A percentile compares a stretch with the other conserved stretches of the same genome.
Evolutionary conservation across 2,888 invertebrate genomes (phyloP).

Genomic region (Smittia aterrima): DNA sequence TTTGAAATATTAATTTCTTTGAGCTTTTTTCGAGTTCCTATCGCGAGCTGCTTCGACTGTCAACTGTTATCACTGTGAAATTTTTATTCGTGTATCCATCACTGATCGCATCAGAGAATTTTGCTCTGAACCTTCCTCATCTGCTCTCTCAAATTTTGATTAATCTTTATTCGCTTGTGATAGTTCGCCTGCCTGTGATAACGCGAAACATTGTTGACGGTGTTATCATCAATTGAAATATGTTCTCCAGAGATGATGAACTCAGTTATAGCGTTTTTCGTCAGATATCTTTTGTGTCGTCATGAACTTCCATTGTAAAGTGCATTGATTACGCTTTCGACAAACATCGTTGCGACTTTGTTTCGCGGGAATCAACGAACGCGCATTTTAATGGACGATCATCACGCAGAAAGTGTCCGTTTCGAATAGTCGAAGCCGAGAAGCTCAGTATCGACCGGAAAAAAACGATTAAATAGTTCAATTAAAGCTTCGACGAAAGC

Average conservation of each 20-base stretch:
- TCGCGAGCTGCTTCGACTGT: slow-evolving; percentile 28
- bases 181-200: background rate
- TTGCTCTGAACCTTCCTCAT: background rate
- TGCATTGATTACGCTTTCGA: background rate
- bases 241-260: background rate
- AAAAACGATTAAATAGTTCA: no score
- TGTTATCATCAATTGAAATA: slow-evolving; percentile 7
- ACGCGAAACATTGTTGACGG: background rate
- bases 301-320: background rate
- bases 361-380: background rate
- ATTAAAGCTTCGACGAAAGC: no score
- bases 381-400: background rate
- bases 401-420: slow-evolving; percentile 5
- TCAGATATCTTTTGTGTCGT: background rate
- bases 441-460: no score
- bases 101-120: slow-evolving; percentile 3
- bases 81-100: background rate
- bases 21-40: slow-evolving; percentile 13
- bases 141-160: background rate
- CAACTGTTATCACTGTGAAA: slow-evolving; percentile 25
- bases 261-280: background rate
- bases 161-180: background rate
- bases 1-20: background rate
- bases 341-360: background rate
- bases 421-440: no score